Evolutionary conservation across 2,797 vertebrate genomes (phyloP), one percentile per base, ranked within the genome.

Genomic region (Eremophila alpestris): DNA sequence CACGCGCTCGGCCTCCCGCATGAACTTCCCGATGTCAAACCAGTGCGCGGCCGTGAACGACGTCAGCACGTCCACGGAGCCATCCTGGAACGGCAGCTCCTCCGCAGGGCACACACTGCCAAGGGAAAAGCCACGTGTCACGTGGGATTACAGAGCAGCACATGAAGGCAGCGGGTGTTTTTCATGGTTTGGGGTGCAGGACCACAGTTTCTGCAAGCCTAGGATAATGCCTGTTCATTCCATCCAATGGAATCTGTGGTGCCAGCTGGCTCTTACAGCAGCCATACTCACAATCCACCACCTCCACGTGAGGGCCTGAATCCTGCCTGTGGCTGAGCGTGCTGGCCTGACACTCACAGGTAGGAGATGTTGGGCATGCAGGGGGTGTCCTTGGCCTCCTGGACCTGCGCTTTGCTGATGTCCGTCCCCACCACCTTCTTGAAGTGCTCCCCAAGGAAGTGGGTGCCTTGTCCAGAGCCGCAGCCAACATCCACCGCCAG

Each of bases 341-440:
- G 21, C 36, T 69, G 20, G 18, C 11, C 51, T 1, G 0, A 27
- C 65, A 91, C 96, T 96, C 76, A 97, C 96, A 93, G 82, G 79
- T 94, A 97, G 64, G 96, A 95, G 81, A 94, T 16, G 3, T 55
- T 93, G 26, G 94, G 89, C 4, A 2, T 9, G 32, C 78, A 68
- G 22, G 52, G 16, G 3, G 95, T 68, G 34, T 95, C 91, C 52
- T 23, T 84, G 64, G 98, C 98, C 95, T 98, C 78, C 69, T 98
- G 97, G 38, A 99, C 93, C 94, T 99, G 98, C 0, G 98, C 98
- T 51, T 98, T 95, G 7, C 98, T 99, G 54, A 99, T 96, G 16
- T 99, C 98, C 0, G 96, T 98, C n/a, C 98, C 98, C 75, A 98
- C 95, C 87, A 99, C 98, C 27, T 96, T 97, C 54, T 83, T 55